Conservation (phyloP, 2,113 vertebrate genomes). For the Actenoides hombroni region DNA sequence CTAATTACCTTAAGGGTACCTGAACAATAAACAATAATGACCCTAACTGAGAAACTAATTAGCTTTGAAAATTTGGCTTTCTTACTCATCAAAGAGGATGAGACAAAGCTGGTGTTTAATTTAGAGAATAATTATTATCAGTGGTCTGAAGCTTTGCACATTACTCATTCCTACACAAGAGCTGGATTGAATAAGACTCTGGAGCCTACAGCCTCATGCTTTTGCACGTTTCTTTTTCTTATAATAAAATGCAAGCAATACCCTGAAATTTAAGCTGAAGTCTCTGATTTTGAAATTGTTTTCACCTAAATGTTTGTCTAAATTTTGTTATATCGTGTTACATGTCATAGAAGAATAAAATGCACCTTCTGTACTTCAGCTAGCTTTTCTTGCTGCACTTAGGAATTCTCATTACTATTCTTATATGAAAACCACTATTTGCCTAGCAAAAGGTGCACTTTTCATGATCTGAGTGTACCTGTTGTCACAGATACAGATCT, state of each 20-base stretch:
- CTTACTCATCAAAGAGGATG: slow-evolving; percentile 46
- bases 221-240: background rate
- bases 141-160: slow-evolving; percentile 34
- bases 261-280: background rate
- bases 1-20: background rate
- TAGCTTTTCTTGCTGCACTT: background rate
- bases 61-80: slow-evolving; percentile 38
- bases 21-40: slow-evolving; percentile 57
- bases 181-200: background rate
- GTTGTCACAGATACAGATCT: background rate
- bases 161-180: background rate
- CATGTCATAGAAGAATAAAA: background rate
- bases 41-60: slow-evolving; percentile 49
- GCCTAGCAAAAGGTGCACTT: background rate
- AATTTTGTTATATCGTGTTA: background rate
- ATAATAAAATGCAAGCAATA: background rate
- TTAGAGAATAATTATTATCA: slow-evolving; percentile 49
- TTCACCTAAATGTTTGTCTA: background rate
- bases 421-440: background rate
- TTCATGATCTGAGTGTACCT: background rate
- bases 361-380: background rate
- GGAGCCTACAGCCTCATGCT: background rate
- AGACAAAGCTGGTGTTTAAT: slow-evolving; percentile 43
- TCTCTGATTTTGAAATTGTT: background rate
- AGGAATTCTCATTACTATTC: background rate